Evolutionary conservation across 2,888 invertebrate genomes (phyloP), one percentile per base, ranked within the genome.

Genomic region (Elgonia sp.): DNA sequence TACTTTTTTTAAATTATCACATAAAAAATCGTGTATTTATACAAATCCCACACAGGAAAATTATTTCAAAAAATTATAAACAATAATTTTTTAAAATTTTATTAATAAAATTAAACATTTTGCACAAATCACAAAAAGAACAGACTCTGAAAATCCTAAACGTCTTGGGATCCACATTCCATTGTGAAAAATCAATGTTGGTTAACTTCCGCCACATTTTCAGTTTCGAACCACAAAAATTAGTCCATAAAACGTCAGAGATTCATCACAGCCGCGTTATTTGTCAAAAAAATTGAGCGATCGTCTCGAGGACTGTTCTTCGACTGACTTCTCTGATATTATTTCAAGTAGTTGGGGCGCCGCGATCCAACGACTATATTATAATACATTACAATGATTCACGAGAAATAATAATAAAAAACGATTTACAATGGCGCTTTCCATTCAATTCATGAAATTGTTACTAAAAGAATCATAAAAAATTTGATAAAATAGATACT

Each of bases 121-220:
- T 46, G 1, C 12, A 39, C 8, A 9, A n/a, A 63, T 46, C 62
- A 42, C 42, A 55, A 55, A 18, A 29, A 63, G n/a, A 63, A 91
- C 91, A 79, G 89, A 92, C 92, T 92, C 87, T 82, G 39, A 89
- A 89, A 89, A 90, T 90, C 55, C 88, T 93, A 93, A 93, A 93
- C 16, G 90, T 89, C 79, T 90, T 92, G 21, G 92, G 91, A n/a
- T 91, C 82, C 50, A 92, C 77, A 84, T 91, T 93, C 92, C 92
- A 92, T 62, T 90, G 92, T 29, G 90, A 50, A 46, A 93, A 90
- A 77, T 92, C 90, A 65, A 93, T 76, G 40, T 84, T 88, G n/a
- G 89, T 89, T 37, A 93, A 81, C 65, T 89, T 92, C 29, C 90
- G 92, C 90, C 92, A 93, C 83, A 93, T 91, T 57, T 91, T 93